A percentile compares a stretch with the other conserved stretches of the same genome.
Conservation (phyloP, 2,113 vertebrate species). For the Alaudala cheleensis region DNA sequence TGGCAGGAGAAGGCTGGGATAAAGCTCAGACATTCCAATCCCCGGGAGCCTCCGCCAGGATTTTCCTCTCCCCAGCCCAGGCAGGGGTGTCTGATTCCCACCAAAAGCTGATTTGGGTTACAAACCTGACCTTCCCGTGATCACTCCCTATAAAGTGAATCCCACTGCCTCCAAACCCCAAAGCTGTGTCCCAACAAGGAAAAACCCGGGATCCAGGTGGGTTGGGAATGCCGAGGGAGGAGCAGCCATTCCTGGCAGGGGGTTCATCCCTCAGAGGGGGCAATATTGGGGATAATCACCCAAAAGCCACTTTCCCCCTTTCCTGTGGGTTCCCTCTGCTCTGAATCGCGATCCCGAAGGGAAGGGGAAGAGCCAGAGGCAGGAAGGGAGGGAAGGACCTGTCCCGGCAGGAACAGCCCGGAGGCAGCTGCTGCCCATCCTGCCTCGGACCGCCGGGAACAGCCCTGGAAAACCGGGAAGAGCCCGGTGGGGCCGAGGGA, state of each 20-base stretch:
- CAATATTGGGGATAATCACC: background rate
- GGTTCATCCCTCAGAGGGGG: background rate
- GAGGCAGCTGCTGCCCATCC: background rate
- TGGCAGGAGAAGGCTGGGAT: background rate
- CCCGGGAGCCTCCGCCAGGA: background rate
- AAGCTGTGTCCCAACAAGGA: accelerated
- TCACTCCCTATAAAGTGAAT: background rate
- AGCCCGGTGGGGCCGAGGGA: background rate
- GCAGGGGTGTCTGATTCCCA: accelerated
- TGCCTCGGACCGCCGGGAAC: accelerated
- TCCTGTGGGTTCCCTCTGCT: background rate
- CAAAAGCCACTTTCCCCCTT: background rate
- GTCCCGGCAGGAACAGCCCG: background rate
- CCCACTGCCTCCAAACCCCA: background rate
- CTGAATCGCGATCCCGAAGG: background rate
- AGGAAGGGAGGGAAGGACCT: background rate
- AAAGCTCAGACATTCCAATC: background rate
- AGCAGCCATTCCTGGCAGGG: background rate
- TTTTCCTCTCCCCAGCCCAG: background rate
- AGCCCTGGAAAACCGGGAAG: background rate
- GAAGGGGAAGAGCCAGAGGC: background rate
- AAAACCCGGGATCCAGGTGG: background rate
- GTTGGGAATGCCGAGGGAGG: background rate
- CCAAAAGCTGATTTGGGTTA: background rate
- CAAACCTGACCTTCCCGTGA: background rate